Conservation (phyloP, 1,140 invertebrate genomes). For the Anoplolepis gracilipes region DNA sequence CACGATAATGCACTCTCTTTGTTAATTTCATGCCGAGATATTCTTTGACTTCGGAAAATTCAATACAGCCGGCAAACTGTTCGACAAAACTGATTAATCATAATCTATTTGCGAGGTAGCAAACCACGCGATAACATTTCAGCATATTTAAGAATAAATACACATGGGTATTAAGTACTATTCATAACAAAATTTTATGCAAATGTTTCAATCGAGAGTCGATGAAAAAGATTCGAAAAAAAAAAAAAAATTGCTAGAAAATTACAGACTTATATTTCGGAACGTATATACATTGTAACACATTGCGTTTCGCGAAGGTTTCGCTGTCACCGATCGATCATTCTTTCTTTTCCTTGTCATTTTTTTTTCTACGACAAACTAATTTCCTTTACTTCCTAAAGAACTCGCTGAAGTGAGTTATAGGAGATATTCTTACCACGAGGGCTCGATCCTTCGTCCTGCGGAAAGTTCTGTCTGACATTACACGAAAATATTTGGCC, state of each 20-base stretch:
- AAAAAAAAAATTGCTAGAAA: background rate
- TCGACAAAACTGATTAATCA: conserved; percentile 33
- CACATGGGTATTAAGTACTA: background rate
- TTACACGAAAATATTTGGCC: conserved; percentile 47
- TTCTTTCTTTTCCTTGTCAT: conserved; percentile 66
- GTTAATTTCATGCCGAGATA: background rate
- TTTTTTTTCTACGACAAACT: conserved; percentile 78
- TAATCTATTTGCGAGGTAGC: conserved; percentile 8
- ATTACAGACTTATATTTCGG: background rate
- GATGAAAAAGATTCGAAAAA: background rate
- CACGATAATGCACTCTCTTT: background rate
- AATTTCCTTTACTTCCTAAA: conserved; percentile 86
- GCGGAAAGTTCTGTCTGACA: conserved; percentile 76
- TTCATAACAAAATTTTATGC: background rate
- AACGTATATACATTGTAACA: background rate
- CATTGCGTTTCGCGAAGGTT: conserved; percentile 64
- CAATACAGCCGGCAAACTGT: background rate
- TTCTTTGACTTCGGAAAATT: conserved; percentile 11
- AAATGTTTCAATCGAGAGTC: background rate
- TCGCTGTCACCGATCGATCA: conserved; percentile 82
- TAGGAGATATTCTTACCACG: conserved; percentile 80
- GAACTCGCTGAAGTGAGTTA: conserved; percentile 84
- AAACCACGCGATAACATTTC: background rate
- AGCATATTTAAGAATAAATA: background rate
- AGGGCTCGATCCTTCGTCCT: conserved; percentile 81